These are phyloP conservation scores for Rutpela maculata DNA, from an alignment of 2,888 invertebrate species.

Conservation along the genomic window DNA sequence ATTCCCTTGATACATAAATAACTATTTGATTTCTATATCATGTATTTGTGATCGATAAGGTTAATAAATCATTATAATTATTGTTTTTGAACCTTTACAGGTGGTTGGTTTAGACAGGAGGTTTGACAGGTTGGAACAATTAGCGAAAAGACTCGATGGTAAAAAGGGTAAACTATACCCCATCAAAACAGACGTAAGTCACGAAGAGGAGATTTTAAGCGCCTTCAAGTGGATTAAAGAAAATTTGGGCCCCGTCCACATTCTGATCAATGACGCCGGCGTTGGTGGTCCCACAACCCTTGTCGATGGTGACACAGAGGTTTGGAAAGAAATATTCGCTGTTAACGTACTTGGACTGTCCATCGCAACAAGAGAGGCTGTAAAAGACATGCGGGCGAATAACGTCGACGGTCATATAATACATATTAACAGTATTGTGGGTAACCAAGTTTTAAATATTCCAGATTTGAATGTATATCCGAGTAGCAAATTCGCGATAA, in stretches of 20 bases:
- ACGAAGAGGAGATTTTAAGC: no score
- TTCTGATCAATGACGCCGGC: no score
- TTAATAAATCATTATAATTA: no score
- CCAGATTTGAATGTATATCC: conserved; percentile 56
- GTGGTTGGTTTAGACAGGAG: not conserved
- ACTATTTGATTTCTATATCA: no score
- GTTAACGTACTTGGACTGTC: conserved; percentile 57
- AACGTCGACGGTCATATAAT: conserved; percentile 60
- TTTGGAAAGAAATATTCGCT: conserved; percentile 56
- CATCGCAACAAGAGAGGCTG: conserved; percentile 60
- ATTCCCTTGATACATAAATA: no score
- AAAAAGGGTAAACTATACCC: no score
- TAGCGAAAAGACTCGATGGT: no score
- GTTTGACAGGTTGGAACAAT: not conserved
- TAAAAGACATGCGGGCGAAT: conserved; percentile 58
- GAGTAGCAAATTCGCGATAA: conserved; percentile 57
- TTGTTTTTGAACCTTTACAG: not conserved
- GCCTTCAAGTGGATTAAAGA: no score
- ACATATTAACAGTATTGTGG: conserved; percentile 60
- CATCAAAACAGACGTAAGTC: no score
- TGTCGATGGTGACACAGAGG: conserved; percentile 42
- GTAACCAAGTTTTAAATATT: conserved; percentile 52
- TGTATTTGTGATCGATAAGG: no score
- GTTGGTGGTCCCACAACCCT: not conserved
- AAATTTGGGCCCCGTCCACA: no score